Conservation (phyloP, 2,113 vertebrate genomes). For the Apteryx mantelli region DNA sequence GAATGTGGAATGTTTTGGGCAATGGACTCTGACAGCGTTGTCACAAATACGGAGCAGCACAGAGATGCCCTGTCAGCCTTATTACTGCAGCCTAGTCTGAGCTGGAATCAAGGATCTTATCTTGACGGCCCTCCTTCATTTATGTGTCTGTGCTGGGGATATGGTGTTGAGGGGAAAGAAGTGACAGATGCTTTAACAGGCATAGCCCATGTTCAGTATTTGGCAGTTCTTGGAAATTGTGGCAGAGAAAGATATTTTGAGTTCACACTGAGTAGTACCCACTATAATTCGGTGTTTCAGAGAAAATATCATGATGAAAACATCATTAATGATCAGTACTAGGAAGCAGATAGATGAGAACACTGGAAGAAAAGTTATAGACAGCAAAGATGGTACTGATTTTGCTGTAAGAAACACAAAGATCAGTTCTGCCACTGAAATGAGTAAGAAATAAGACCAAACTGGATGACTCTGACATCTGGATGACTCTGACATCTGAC, state of each 20-base stretch:
- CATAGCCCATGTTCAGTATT: background rate
- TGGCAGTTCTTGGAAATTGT: background rate
- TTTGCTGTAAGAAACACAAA: background rate
- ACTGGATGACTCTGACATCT: background rate
- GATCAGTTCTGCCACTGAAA: background rate
- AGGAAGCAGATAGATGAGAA: background rate
- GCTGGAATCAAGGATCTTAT: background rate
- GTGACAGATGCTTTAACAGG: background rate
- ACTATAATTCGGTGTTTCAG: background rate
- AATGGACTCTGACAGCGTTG: background rate
- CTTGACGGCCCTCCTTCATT: fast-evolving
- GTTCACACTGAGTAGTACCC: background rate
- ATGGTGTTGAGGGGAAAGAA: background rate
- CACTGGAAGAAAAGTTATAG: background rate
- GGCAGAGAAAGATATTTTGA: background rate
- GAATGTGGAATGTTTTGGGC: background rate
- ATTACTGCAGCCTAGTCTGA: background rate
- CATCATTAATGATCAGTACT: background rate
- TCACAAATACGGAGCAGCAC: background rate
- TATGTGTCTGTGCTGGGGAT: background rate
- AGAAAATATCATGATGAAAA: background rate
- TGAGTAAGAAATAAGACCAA: background rate
- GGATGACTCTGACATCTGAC: background rate
- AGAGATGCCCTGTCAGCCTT: background rate
- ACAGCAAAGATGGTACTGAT: background rate